Evolutionary conservation across 2,113 vertebrate species (phyloP), one percentile per base, ranked within the genome.

Genomic region (Haemorhous mexicanus): DNA sequence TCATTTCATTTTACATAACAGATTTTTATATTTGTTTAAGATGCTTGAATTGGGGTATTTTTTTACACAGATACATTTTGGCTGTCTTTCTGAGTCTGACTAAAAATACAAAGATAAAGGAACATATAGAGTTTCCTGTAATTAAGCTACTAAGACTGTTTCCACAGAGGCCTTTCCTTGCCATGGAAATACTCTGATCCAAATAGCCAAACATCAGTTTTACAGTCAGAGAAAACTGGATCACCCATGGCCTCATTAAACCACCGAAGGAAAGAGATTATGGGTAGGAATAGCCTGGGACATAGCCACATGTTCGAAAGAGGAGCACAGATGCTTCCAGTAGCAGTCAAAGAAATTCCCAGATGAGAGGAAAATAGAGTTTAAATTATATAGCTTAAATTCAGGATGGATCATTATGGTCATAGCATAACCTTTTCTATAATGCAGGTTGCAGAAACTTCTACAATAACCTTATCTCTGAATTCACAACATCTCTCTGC

Each of bases 221-320:
- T 78, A 41, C 39, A 85, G 27, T 52, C 11, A 81, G 19, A 33
- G 30, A 46, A 92, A 75, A 41, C 5, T 50, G 28, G 16, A 82
- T 78, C 70, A 70, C 35, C 7, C 52, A 72, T 27, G 19, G 58
- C 43, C 21, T 68, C 35, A 56, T n/a, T 39, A 41, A 80, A 83
- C 6, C 4, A 21, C 23, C 13, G 33, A 83, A 63, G 14, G 49
- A 68, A 59, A 76, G 21, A 86, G 15, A 28, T 39, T 56, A 73
- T 16, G 15, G 11, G 13, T 27, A 69, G 15, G 10, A 94, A 56
- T 7, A 67, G 53, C 20, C 22, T 49, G 19, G 19, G n/a, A 84
- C 17, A 56, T 0, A 44, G 55, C 17, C 41, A 46, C 43, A 28
- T 3, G 10, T 32, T 37, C 0, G 0, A 84, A 68, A 19, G 16